Conservation (phyloP, 2,113 vertebrate genomes). For the Hypomesus transpacificus region DNA sequence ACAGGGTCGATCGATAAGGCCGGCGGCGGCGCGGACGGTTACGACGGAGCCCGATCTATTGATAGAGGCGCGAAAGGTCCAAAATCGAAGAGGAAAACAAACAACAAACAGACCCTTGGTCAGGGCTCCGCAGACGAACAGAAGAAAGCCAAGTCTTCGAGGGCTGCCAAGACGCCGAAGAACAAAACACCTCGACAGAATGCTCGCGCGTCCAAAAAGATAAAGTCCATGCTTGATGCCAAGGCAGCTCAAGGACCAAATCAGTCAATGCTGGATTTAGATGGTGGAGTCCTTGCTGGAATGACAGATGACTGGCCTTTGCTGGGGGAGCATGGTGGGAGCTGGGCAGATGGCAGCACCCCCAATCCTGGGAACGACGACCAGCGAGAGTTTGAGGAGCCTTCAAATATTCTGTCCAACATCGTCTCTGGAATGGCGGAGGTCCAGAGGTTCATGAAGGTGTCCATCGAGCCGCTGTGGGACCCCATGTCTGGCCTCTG, state of each 20-base stretch:
- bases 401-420: constrained; percentile 88
- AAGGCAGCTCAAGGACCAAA: constrained; percentile 51
- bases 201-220: constrained; percentile 77
- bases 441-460: constrained; percentile 90
- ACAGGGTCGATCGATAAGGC: constrained; percentile 74
- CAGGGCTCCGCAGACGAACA: constrained; percentile 62
- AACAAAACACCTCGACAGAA: constrained; percentile 76
- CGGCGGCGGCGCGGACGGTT: constrained; percentile 58
- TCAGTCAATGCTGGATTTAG: background rate
- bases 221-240: constrained; percentile 68
- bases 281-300: background rate
- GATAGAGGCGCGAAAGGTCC: constrained; percentile 74
- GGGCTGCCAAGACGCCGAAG: constrained; percentile 80
- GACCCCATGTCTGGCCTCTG: constrained; percentile 77
- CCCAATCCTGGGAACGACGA: constrained; percentile 76
- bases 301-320: constrained; percentile 3
- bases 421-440: constrained; percentile 90
- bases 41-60: constrained; percentile 75
- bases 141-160: constrained; percentile 79
- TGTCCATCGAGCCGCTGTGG: constrained; percentile 86
- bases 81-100: constrained; percentile 84
- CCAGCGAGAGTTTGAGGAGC: constrained; percentile 87
- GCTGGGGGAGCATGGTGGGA: constrained; percentile 59
- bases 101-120: constrained; percentile 74
- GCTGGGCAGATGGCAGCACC: constrained; percentile 74